These are phyloP conservation scores for Platyura marginata DNA, from an alignment of 1,140 invertebrate species.

Conservation along the genomic window DNA sequence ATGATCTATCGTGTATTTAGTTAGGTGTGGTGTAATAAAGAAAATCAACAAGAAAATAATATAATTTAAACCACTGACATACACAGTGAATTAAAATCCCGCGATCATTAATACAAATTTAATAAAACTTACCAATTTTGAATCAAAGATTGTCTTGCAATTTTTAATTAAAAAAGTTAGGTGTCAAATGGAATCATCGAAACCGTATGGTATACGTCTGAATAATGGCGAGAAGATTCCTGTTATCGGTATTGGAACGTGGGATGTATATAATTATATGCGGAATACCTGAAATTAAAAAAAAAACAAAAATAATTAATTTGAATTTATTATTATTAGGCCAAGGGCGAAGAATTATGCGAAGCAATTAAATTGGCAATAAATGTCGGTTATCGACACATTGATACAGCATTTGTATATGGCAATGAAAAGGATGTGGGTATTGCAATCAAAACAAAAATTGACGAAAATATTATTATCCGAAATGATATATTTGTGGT, in stretches of 20 bases:
- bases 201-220: conserved; percentile 4
- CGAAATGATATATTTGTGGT: conserved; percentile 49
- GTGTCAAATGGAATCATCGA: too few species aligned
- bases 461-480: conserved; percentile 35
- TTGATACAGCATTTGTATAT: conserved; percentile 45
- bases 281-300: conserved; percentile 9
- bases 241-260: conserved; percentile 42
- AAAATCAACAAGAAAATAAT: too few species aligned
- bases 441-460: conserved; percentile 36
- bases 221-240: conserved; percentile 32
- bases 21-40: too few species aligned
- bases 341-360: conserved; percentile 29
- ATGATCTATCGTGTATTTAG: too few species aligned
- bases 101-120: too few species aligned
- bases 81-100: too few species aligned
- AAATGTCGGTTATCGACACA: conserved; percentile 44
- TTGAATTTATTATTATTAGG: conserved; percentile 14
- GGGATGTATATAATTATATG: conserved; percentile 31
- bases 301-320: conserved; percentile 10
- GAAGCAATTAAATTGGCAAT: conserved; percentile 34
- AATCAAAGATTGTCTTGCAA: too few species aligned
- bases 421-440: conserved; percentile 42
- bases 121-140: too few species aligned
- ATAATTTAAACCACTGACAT: too few species aligned
- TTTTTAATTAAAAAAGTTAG: too few species aligned